Base-by-base conservation (phyloP, 2,797 vertebrate species). In the Pseudomugil gertrudae region DNA sequence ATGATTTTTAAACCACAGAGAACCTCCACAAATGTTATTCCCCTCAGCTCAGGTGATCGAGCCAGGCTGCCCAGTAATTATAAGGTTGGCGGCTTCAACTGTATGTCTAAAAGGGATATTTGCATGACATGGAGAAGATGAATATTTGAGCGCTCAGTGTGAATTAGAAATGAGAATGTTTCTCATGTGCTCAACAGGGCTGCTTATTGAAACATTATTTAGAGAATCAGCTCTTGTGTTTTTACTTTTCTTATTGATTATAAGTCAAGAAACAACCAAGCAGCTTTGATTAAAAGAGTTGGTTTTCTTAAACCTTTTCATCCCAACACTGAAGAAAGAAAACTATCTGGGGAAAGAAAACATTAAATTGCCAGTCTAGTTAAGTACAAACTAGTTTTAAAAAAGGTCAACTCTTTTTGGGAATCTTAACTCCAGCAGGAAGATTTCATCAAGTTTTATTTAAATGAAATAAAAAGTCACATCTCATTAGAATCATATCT, bases 21-120 rank as follows among this genome's bases (percentile, higher is more conserved):
- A 19, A 65, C 35, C 40, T 53, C 13, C 21, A 36, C 23, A n/a
- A 53, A 51, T 35, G 51, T 13, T 43, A 54, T 68, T 69, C 57
- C 63, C 67, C n/a, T n/a, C 14, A 66, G 33, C 57, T 60, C 50
- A 70, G 51, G 66, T 63, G 19, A 69, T 4, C 35, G 30, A 50
- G 57, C 47, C 15, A 19, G 24, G 35, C 13, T n/a, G 17, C 11
- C 7, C 8, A 6, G 21, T 63, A 65, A 74, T 51, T 43, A 2
- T 57, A 63, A 67, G 56, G 36, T 55, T 48, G 24, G 29, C 29
- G 9, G 23, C 27, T 56, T 24, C 24, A 14, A 32, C 17, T 64
- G 9, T 19, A 15, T 54, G 63, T 56, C 17, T 33, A 45, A 65
- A n/a, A 58, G 17, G 24, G 17, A 45, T 30, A 45, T 47, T 29